Conservation (phyloP, 2,797 vertebrate species). For the Lepus townsendii region DNA sequence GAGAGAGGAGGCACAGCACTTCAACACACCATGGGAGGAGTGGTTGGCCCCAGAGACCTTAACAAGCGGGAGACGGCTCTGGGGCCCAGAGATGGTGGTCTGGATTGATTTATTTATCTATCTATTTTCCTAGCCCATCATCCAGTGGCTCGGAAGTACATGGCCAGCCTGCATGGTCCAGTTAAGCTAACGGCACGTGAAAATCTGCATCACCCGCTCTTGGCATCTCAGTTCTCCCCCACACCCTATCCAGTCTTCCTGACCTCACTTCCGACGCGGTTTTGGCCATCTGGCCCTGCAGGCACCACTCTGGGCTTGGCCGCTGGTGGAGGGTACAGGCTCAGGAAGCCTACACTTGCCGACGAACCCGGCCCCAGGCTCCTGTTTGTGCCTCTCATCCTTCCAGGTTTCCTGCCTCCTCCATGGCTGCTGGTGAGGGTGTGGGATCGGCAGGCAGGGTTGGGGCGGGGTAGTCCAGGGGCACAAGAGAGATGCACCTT, state of each 20-base stretch:
- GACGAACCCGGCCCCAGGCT: neutral
- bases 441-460: too few species aligned
- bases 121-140: neutral
- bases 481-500: too few species aligned
- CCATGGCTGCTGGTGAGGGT: accelerated
- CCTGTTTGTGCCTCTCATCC: neutral
- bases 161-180: neutral
- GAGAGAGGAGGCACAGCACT: neutral
- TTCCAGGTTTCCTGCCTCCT: neutral
- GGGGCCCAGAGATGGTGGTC: neutral
- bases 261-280: neutral
- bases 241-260: accelerated
- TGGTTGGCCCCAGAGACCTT: too few species aligned
- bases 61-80: too few species aligned
- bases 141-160: neutral
- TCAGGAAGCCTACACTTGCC: neutral
- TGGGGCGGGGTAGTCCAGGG: too few species aligned
- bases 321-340: neutral
- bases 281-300: too few species aligned
- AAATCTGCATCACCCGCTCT: too few species aligned
- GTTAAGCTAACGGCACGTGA: accelerated
- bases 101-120: neutral
- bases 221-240: neutral
- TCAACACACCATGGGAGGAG: neutral
- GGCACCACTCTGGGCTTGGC: neutral